Base-by-base conservation (phyloP, 64 coral and sea anemone genomes). In the Platygyra sinensis region DNA sequence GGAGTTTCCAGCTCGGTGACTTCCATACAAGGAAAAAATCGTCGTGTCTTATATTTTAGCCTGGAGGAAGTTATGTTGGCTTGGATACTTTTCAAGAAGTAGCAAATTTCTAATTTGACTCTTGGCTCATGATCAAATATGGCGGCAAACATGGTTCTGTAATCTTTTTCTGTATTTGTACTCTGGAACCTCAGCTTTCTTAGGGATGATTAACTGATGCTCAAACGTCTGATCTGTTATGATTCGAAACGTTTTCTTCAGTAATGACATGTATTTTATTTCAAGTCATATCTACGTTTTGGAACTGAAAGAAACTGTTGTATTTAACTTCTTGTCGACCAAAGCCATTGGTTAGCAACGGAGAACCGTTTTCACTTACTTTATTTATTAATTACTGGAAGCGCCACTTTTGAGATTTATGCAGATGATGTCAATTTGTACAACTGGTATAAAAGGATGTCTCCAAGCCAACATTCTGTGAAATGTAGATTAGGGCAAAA, bases 21-120 rank as follows among this genome's bases (percentile, higher is more conserved):
- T 77, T 3, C 86, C 86, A 0, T 88, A 75, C 72, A 74, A 77
- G 32, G 86, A 88, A 20, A 88, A 88, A 72, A 5, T 62, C 86
- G 11, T 88, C 86, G 18, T 88, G 86, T 76, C n/a, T 49, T 55
- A 76, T 88, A 88, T 60, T 88, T 64, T 88, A 88, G 86, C 52
- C 9, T 28, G 5, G 39, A 72, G 46, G 5, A 51, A 85, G 28
- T 32, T 18, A 69, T 13, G 10, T 57, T 69, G 65, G 65, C 65
- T 69, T 69, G 65, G 24, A 69, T 25, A 10, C 22, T 69, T 69
- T 25, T 69, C 65, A 69, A 69, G 10, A 27, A 27, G 22, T 25
- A 11, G 10, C 25, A 27, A n/a, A n/a, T n/a, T 69, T 69, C 20
- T 25, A 69, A 10, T n/a, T 69, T 36, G 15, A 33, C 29, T 61